Conservation (phyloP, 2,113 vertebrate species). For the Lamprologus ornatipinnis region DNA sequence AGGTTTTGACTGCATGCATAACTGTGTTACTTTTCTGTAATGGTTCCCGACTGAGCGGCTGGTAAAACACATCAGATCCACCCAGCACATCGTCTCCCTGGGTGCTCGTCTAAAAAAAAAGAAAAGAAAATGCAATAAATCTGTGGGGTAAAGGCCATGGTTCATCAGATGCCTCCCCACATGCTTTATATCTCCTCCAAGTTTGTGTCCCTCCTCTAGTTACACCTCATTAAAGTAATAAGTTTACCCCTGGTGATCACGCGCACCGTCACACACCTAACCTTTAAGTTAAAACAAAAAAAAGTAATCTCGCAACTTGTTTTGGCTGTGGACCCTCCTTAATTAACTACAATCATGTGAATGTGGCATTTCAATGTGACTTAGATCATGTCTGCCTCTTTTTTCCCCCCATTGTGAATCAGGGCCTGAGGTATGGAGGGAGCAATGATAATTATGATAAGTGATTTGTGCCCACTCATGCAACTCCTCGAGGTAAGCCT, state of each 20-base stretch:
- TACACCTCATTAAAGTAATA: slow-evolving; percentile 32
- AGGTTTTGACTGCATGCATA: slow-evolving; percentile 1
- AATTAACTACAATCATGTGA: slow-evolving; percentile 38
- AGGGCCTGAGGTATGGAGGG: background rate
- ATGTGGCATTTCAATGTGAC: slow-evolving; percentile 39
- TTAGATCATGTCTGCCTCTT: slow-evolving; percentile 7
- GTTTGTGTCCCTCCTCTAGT: background rate
- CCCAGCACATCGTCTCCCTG: background rate
- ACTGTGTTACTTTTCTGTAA: slow-evolving; percentile 15
- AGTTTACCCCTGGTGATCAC: slow-evolving; percentile 16
- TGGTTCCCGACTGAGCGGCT: slow-evolving; percentile 8
- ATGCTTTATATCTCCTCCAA: background rate
- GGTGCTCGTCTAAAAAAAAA: background rate
- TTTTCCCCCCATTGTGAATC: background rate
- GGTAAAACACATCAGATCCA: slow-evolving; percentile 32
- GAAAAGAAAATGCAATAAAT: slow-evolving; percentile 17
- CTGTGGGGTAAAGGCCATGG: slow-evolving; percentile 4
- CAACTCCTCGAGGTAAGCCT: slow-evolving; percentile 16
- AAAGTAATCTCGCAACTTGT: background rate
- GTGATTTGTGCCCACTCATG: slow-evolving; percentile 45
- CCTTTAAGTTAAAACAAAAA: slow-evolving; percentile 11
- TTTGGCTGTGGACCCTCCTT: background rate
- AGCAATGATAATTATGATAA: slow-evolving; percentile 46
- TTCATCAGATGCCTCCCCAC: background rate
- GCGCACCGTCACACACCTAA: slow-evolving; percentile 26